Evolutionary conservation across 2,113 vertebrate species (phyloP).

Genomic region (Forbesichthys agassizii): DNA sequence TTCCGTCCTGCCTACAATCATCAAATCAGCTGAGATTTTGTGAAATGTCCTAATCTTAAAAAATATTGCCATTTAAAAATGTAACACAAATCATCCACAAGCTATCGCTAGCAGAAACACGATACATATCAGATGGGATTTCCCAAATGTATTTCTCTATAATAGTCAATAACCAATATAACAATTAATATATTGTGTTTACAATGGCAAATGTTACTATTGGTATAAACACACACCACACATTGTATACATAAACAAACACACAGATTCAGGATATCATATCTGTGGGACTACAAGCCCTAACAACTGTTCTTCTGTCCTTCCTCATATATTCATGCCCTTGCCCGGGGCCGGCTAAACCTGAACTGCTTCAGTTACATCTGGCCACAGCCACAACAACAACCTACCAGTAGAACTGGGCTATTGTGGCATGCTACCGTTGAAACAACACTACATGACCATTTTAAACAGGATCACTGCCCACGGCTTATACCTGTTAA

Average conservation of each 20-base stretch:
- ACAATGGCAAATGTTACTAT: neutral
- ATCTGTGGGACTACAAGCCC: slow-evolving; percentile 15
- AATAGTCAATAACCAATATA: too few relatives aligned
- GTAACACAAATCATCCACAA: neutral
- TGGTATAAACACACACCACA: neutral
- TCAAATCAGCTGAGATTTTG: slow-evolving; percentile 36
- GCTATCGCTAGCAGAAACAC: too few relatives aligned
- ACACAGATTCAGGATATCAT: slow-evolving; percentile 10
- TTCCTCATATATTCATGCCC: slow-evolving; percentile 48
- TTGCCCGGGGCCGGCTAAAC: slow-evolving; percentile 62
- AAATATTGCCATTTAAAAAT: neutral
- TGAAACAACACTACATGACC: slow-evolving; percentile 37
- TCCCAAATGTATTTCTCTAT: too few relatives aligned
- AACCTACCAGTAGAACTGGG: slow-evolving; percentile 49
- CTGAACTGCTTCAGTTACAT: slow-evolving; percentile 57
- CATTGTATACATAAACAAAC: slow-evolving; percentile 3
- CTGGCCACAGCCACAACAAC: slow-evolving; percentile 43
- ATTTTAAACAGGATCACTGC: slow-evolving; percentile 31
- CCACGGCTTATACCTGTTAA: slow-evolving; percentile 21
- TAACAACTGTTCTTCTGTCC: slow-evolving; percentile 28
- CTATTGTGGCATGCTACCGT: slow-evolving; percentile 16
- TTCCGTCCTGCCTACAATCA: slow-evolving; percentile 55
- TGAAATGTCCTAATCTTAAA: slow-evolving; percentile 37
- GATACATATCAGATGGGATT: too few relatives aligned
- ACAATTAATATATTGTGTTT: neutral